Base-by-base conservation (phyloP, 2,797 vertebrate species). In the Acanthurus leucopareius region DNA sequence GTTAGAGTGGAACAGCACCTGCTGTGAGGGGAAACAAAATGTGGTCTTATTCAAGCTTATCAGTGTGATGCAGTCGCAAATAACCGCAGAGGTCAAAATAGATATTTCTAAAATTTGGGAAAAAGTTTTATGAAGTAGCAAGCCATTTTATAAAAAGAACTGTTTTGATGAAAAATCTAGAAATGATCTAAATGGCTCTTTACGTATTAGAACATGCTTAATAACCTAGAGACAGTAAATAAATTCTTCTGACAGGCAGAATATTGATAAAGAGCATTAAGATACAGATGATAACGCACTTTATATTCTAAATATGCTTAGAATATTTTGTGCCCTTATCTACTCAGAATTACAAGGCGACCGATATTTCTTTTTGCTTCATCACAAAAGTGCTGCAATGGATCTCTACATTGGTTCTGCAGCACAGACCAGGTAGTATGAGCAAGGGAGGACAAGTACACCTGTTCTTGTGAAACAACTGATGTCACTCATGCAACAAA, bases 401-500 rank as follows among this genome's bases (percentile, higher is more conserved):
- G 72, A 16, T 47, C 32, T 63, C 52, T 11, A 48, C 52, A 48
- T 49, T 72, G 13, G 58, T 62, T 67, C 20, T 60, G 20, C 4
- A 54, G 13, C 16, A 15, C 10, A 48, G 8, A 59, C 38, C 9
- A 1, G 10, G n/a, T 25, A 44, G 45, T 48, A 49, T 15, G 40
- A 73, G 77, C 13, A 35, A 32, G 45, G 54, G n/a, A 72, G 35
- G 58, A 75, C 1, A 44, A 45, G 57, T 17, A 48, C 42, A 58
- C 52, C 25, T 2, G 0, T 44, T 38, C 47, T 74, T 42, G 73
- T 32, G 62, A 78, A 86, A 77, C 70, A 84, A 75, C 49, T 19
- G 53, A 14, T 81, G 79, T 67, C 81, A 85, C 53, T 84, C 73
- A 79, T 72, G 67, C 65, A 74, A 71, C 58, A 86, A 89, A 84